Percentiles rank a stretch among this genome's conserved stretches.
These are phyloP conservation scores for Zoroaster sp. DNA, from an alignment of 53 echinoderm and acorn worm genomes.

Conservation along the genomic window DNA sequence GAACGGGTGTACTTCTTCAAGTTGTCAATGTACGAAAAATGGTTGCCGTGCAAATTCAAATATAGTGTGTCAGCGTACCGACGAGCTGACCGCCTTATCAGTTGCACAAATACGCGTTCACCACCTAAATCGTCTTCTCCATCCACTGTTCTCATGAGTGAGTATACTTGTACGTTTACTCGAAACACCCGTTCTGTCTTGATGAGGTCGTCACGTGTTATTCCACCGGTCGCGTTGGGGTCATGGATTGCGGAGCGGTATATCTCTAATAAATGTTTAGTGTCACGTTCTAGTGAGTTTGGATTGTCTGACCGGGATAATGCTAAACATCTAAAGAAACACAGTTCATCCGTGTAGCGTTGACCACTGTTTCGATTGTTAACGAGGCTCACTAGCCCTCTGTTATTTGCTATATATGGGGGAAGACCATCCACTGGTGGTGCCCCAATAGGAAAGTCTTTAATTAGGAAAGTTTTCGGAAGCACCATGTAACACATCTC, in stretches of 20 bases:
- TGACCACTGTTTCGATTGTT: background rate
- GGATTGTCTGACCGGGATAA: background rate
- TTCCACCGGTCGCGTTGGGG: background rate
- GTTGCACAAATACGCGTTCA: background rate
- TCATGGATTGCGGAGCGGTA: background rate
- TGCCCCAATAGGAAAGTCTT: background rate
- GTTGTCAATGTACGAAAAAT: constrained; percentile 37
- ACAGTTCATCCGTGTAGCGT: constrained; percentile 42
- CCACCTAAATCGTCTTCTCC: background rate
- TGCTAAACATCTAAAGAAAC: constrained; percentile 51
- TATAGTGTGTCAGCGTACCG: constrained; percentile 11
- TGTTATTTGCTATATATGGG: background rate
- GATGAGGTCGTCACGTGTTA: background rate
- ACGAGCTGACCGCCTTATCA: constrained; percentile 12
- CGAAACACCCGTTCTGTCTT: background rate
- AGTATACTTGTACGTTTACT: background rate
- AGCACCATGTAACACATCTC: background rate
- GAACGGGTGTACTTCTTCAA: background rate
- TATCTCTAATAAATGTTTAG: background rate
- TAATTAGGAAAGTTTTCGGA: background rate
- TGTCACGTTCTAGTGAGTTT: background rate
- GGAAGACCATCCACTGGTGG: background rate
- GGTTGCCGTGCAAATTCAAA: constrained; percentile 23
- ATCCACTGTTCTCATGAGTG: background rate
- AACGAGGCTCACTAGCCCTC: background rate